Evolutionary conservation across 2,888 invertebrate species (phyloP).

Genomic region (Cataglyphis cursor): DNA sequence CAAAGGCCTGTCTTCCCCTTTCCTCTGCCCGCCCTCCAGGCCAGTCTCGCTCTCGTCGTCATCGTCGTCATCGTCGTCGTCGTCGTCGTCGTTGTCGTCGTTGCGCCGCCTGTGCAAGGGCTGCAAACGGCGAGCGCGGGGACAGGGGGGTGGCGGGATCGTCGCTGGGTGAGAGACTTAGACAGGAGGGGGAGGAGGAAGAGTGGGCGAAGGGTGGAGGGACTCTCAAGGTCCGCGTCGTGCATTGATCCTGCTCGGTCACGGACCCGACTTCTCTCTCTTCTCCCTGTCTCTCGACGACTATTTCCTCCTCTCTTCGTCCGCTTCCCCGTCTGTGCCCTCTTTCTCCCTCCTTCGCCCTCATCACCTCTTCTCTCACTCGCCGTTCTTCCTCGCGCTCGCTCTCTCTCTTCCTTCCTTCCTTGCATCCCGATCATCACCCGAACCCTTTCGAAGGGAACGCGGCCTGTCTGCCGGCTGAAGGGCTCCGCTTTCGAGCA

Average conservation of each 20-base stretch:
- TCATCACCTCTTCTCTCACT: conserved; percentile 78
- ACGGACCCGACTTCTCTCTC: conserved; percentile 81
- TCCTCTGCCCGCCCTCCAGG: conserved; percentile 20
- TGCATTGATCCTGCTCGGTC: conserved; percentile 86
- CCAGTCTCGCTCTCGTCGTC: conserved; percentile 56
- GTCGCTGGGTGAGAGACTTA: conserved; percentile 55
- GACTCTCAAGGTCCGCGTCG: conserved; percentile 85
- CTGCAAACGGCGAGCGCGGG: conserved; percentile 58
- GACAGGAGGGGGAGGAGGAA: conserved; percentile 36
- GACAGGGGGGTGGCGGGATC: conserved; percentile 40
- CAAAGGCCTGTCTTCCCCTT: conserved; percentile 30
- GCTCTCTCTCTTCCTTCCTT: conserved; percentile 27
- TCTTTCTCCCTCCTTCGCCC: conserved; percentile 81
- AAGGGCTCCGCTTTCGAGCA: conserved; percentile 39
- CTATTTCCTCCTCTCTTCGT: conserved; percentile 49
- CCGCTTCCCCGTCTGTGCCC: conserved; percentile 40
- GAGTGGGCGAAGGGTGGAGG: conserved; percentile 66
- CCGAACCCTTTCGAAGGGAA: conserved; percentile 47
- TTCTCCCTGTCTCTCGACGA: conserved; percentile 65
- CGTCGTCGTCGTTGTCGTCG: conserved; percentile 21
- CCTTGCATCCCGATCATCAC: conserved; percentile 37
- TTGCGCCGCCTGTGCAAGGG: conserved; percentile 65
- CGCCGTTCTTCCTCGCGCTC: conserved; percentile 25
- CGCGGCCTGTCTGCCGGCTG: conserved; percentile 36
- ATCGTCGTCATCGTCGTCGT: conserved; percentile 58